Conservation (phyloP, 2,888 invertebrate genomes). For the Parapristionchus giblindavisi region DNA sequence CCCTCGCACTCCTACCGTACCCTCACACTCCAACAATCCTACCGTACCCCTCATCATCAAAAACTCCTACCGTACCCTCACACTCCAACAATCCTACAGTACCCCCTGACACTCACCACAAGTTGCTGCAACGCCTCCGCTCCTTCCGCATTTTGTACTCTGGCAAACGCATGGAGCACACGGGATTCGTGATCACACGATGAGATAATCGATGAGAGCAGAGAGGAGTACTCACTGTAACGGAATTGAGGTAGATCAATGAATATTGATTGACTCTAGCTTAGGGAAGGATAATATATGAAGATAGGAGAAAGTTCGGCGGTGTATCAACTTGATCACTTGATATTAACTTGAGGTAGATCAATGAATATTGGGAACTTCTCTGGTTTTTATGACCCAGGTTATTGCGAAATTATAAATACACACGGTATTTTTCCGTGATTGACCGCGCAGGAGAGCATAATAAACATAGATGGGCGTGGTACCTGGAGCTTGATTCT, state of each 20-base stretch:
- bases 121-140: neutral
- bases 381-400: too few relatives aligned
- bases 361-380: too few relatives aligned
- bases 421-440: too few relatives aligned
- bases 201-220: conserved; percentile 17
- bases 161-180: neutral
- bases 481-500: too few relatives aligned
- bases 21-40: neutral
- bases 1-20: conserved; percentile 15
- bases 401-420: too few relatives aligned
- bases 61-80: neutral
- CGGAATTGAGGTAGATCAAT: too few relatives aligned
- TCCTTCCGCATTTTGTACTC: conserved; percentile 4
- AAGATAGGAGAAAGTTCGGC: neutral
- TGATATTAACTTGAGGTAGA: neutral
- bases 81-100: conserved; percentile 26
- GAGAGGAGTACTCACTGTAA: conserved; percentile 19
- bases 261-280: neutral
- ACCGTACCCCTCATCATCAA: neutral
- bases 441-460: too few relatives aligned
- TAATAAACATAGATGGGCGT: too few relatives aligned
- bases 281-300: neutral
- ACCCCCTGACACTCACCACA: conserved; percentile 13
- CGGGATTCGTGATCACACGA: neutral
- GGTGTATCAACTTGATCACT: neutral